Percentiles rank a stretch among this genome's conserved stretches.
Conservation (phyloP, 2,888 invertebrate species). For the Ochlodes sylvanus region DNA sequence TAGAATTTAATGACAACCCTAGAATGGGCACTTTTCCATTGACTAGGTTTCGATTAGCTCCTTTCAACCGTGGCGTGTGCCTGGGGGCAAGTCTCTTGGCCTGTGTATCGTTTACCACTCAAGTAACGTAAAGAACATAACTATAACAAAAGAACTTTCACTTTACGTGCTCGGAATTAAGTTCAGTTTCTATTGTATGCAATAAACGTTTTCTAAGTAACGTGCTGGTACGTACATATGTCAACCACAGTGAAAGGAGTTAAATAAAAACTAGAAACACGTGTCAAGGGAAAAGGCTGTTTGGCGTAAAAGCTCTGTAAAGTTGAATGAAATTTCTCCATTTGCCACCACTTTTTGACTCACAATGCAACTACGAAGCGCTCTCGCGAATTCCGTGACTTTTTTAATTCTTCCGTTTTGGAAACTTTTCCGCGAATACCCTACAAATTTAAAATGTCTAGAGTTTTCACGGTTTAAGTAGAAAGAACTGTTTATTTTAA, state of each 20-base stretch:
- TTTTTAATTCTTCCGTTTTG: constrained; percentile 10
- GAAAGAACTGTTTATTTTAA: background rate
- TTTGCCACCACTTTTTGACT: constrained; percentile 20
- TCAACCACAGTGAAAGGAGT: constrained; percentile 24
- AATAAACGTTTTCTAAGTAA: background rate
- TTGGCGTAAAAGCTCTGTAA: constrained; percentile 28
- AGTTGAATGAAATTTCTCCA: constrained; percentile 31
- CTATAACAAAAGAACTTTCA: constrained; percentile 1
- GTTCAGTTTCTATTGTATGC: constrained; percentile 4
- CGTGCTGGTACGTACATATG: constrained; percentile 8
- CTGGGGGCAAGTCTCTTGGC: constrained; percentile 44
- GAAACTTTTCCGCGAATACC: constrained; percentile 4
- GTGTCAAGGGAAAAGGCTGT: constrained; percentile 33
- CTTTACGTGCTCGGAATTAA: background rate
- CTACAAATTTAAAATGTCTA: constrained; percentile 1
- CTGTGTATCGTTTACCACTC: constrained; percentile 26
- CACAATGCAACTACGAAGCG: constrained; percentile 19
- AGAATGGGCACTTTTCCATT: constrained; percentile 44
- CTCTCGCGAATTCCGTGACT: constrained; percentile 16
- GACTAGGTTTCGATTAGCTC: constrained; percentile 48
- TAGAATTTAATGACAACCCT: constrained; percentile 31
- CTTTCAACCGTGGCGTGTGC: constrained; percentile 50
- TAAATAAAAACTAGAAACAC: constrained; percentile 35
- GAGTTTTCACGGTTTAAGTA: background rate
- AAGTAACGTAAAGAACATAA: constrained; percentile 5